Base-by-base conservation (phyloP, 92 coral and sea anemone genomes). In the Phymanthus crucifer region DNA sequence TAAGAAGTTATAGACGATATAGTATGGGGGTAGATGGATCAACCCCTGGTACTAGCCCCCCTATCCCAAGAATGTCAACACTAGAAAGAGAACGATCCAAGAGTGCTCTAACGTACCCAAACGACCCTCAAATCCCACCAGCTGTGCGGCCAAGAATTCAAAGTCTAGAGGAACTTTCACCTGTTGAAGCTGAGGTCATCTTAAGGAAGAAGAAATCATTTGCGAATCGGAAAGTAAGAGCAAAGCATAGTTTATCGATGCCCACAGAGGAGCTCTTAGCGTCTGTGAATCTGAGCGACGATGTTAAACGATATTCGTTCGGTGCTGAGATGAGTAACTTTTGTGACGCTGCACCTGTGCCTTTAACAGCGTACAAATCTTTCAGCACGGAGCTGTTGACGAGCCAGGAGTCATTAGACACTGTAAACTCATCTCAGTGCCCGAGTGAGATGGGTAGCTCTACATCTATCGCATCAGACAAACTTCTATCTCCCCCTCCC, bases 61-160 rank as follows among this genome's bases (percentile, higher is more conserved):
- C 58, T 32, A 77, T 77, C 18, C 24, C 81, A 13, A 34, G 81
- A 1, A 77, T 77, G 81, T 77, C 81, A 19, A 77, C 81, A 32
- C 38, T 77, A 8, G 81, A 77, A 23, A 69, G 81, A 10, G 56
- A 77, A 38, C 67, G 81, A 38, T 77, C 81, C 2, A 77, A 77
- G 38, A 77, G 81, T 31, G 81, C 81, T 23, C 40, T 77, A 31
- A 61, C 68, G 16, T 61, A 73, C 40, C 79, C 73, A 66, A 73
- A 24, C 47, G 47, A 43, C 68, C 72, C 19, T 66, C 68, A 65
- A 32, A 36, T 72, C 14, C 93, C 93, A 24, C 93, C 93, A 8
- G 78, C 84, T 61, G 93, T 89, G 7, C 81, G 93, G 12, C 93
- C 93, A 21, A 64, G 93, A 3, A 83, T 89, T 46, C 93, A 78